Evolutionary conservation across 2,113 vertebrate genomes (phyloP).

Genomic region (Rousettus leschenaultii): DNA sequence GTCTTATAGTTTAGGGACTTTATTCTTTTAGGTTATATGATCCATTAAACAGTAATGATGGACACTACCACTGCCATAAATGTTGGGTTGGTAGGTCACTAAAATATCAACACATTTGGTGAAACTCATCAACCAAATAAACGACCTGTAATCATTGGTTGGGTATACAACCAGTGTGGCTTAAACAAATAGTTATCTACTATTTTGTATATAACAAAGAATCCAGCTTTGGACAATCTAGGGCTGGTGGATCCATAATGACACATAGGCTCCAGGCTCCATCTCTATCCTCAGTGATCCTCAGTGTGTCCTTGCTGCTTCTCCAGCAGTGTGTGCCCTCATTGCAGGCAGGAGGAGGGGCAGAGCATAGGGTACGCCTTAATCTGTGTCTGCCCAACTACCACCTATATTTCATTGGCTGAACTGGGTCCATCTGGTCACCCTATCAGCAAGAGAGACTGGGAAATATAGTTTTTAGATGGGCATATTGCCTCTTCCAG

Average conservation of each 20-base stretch:
- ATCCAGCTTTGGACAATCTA: not conserved
- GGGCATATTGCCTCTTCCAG: not conserved
- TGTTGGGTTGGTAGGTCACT: not conserved
- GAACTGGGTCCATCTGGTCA: not conserved
- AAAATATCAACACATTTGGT: conserved; percentile 1
- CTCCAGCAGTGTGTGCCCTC: not conserved
- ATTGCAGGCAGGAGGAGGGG: not conserved
- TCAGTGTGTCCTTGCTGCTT: not conserved
- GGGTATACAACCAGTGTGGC: not conserved
- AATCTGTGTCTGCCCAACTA: not conserved
- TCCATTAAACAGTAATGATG: not conserved
- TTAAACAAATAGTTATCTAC: not conserved
- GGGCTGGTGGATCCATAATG: not conserved
- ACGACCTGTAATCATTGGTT: not conserved
- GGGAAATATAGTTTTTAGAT: not conserved
- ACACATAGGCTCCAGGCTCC: not conserved
- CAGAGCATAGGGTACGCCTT: not conserved
- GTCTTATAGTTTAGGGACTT: not conserved
- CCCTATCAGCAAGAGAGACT: not conserved
- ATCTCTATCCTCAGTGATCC: not conserved
- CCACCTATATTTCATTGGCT: not conserved
- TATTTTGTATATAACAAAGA: not conserved
- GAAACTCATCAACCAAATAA: not conserved
- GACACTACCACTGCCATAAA: not conserved
- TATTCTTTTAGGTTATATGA: not conserved